phyloP scores from a whole-genome alignment of 2,797 vertebrate species.

The Clarias fuscus region DNA sequence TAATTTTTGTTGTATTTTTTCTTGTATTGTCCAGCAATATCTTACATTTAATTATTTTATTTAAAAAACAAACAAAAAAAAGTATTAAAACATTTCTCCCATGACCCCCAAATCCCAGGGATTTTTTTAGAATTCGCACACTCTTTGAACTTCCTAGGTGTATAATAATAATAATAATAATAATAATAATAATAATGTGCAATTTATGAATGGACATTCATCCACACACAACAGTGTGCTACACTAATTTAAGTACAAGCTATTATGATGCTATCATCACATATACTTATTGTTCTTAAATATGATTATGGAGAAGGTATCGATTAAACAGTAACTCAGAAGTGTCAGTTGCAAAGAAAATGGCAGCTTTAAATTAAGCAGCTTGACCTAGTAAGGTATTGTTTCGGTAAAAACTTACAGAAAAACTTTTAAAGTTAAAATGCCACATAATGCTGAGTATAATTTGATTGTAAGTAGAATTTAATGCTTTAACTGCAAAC shows the following conservation, averaged over 20 bases:
- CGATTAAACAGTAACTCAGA: neutral
- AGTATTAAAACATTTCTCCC: neutral
- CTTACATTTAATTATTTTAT: too few species aligned
- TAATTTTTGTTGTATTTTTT: too few species aligned
- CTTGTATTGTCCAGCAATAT: too few species aligned
- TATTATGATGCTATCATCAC: too few species aligned
- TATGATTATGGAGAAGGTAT: neutral
- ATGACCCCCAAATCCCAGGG: neutral
- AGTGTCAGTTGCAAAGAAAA: neutral
- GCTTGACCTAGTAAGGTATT: too few species aligned
- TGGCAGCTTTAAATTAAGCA: neutral
- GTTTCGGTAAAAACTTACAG: neutral
- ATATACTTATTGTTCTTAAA: neutral
- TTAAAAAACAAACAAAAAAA: too few species aligned
- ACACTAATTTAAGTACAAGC: neutral
- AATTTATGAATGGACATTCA: neutral
- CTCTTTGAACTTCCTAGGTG: neutral
- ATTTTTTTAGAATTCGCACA: neutral
- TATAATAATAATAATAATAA: too few species aligned
- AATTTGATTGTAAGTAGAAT: neutral
- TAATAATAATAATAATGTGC: too few species aligned
- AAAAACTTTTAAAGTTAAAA: neutral
- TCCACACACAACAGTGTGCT: neutral
- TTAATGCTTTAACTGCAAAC: neutral
- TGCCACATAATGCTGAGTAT: neutral